Base-by-base conservation (phyloP, 2,888 invertebrate species). In the Macrostomum cliftonense region DNA sequence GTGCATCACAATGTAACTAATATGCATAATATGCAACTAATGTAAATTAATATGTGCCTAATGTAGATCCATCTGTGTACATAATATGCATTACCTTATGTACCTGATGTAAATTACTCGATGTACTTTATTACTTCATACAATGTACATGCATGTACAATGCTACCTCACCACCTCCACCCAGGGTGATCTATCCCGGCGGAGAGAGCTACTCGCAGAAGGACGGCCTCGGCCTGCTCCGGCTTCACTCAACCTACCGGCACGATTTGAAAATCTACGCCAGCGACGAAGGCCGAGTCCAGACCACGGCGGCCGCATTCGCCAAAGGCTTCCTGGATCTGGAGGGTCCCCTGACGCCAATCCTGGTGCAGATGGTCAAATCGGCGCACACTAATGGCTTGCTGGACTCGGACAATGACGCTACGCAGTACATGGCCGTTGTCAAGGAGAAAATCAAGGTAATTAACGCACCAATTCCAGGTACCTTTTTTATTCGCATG, bases 301-400 rank as follows among this genome's bases (percentile, higher is more conserved):
- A 99, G 73, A 97, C 97, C 93, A 99, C 97, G 0, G 97, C 97
- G 0, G 97, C 97, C 0, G 97, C 97, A 1, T 99, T 99, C 71
- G 91, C 97, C 2, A 13, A 55, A 56, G 97, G 97, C 0, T 74
- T 99, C 36, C 74, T 99, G 12, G 97, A 97, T 0, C 68, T 99
- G 46, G 97, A 99, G 70, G 97, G 97, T 1, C 95, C 99, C 71
- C 75, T 99, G 39, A 93, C 97, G 0, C 97, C 97, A 0, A 99
- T 99, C 65, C 73, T 99, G 43, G 95, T 95, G 45, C 97, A 97
- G 73, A 97, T 74, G 95, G 95, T 99, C 38, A 99, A 97, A 69
- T 91, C 91, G 55, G 95, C 58, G 64, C 95, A 97, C 64, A 99
- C 95, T 0, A 95, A 77, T 59, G 77, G 77, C 9, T 65, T 97